Conservation (phyloP, 2,888 invertebrate species). For the Stenodera caucasica region DNA sequence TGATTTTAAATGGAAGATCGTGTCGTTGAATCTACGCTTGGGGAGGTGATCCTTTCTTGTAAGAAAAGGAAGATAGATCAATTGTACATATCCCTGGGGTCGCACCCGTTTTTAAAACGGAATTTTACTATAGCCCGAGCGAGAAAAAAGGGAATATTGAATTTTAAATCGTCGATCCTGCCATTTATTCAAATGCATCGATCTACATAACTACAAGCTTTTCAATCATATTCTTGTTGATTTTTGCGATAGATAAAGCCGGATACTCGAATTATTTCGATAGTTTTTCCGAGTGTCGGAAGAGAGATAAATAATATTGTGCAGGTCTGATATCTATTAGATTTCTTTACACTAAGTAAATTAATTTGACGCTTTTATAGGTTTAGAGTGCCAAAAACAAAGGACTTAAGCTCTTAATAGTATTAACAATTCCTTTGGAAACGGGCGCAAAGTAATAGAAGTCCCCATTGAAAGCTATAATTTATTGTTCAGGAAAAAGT, state of each 20-base stretch:
- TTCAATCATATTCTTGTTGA: not conserved
- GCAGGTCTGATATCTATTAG: constrained; percentile 12
- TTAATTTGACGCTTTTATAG: constrained; percentile 29
- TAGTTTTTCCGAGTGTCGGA: too few species aligned
- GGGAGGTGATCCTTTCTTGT: constrained; percentile 40
- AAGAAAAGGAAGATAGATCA: constrained; percentile 36
- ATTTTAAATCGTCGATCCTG: constrained; percentile 27
- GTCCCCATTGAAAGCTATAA: constrained; percentile 25
- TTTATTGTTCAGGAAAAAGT: constrained; percentile 26
- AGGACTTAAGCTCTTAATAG: constrained; percentile 29
- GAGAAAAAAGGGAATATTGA: constrained; percentile 34
- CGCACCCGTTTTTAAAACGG: constrained; percentile 33
- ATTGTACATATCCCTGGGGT: constrained; percentile 42
- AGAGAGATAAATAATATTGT: not conserved
- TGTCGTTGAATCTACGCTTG: constrained; percentile 40
- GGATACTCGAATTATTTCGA: too few species aligned
- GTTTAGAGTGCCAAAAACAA: constrained; percentile 24
- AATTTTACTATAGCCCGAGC: constrained; percentile 29
- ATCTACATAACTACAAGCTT: not conserved
- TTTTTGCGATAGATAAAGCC: too few species aligned
- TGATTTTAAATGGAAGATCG: constrained; percentile 43
- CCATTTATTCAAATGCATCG: not conserved
- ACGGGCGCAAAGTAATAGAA: constrained; percentile 25
- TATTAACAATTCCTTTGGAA: constrained; percentile 26
- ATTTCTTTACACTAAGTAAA: constrained; percentile 23